Conservation (phyloP, 1,140 invertebrate genomes). For the Panagrolaimus sp. region DNA sequence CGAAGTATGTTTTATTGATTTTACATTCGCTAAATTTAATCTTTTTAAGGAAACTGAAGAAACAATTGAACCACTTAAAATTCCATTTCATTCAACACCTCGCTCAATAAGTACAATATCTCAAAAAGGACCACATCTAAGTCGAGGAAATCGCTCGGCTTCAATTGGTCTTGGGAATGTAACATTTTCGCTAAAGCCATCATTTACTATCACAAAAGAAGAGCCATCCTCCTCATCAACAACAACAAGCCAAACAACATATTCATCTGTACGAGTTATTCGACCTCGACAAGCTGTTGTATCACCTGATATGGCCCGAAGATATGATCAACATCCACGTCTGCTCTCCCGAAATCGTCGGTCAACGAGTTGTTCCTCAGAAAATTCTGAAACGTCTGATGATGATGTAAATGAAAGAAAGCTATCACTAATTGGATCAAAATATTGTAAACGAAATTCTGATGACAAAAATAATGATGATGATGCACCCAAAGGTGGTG, state of each 20-base stretch:
- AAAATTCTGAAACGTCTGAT: constrained; percentile 34
- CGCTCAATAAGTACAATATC: constrained; percentile 13
- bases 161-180: not conserved
- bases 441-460: constrained; percentile 15
- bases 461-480: constrained; percentile 23
- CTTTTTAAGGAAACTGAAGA: constrained; percentile 29
- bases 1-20: constrained; percentile 22
- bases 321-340: constrained; percentile 37
- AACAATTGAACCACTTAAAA: not conserved
- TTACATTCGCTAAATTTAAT: too few relatives aligned
- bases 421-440: constrained; percentile 13
- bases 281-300: constrained; percentile 39
- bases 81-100: constrained; percentile 6
- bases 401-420: constrained; percentile 29
- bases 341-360: constrained; percentile 28
- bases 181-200: not conserved
- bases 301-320: constrained; percentile 39
- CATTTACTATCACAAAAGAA: not conserved
- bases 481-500: not conserved
- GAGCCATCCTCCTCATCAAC: not conserved
- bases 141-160: constrained; percentile 9
- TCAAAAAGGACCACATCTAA: constrained; percentile 2
- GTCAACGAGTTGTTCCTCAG: constrained; percentile 43
- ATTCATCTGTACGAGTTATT: constrained; percentile 32
- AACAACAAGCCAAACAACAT: too few relatives aligned